A percentile compares a stretch with the other conserved stretches of the same genome.
phyloP scores from a whole-genome alignment of 2,888 invertebrate species.

The Drosophila falleni region DNA sequence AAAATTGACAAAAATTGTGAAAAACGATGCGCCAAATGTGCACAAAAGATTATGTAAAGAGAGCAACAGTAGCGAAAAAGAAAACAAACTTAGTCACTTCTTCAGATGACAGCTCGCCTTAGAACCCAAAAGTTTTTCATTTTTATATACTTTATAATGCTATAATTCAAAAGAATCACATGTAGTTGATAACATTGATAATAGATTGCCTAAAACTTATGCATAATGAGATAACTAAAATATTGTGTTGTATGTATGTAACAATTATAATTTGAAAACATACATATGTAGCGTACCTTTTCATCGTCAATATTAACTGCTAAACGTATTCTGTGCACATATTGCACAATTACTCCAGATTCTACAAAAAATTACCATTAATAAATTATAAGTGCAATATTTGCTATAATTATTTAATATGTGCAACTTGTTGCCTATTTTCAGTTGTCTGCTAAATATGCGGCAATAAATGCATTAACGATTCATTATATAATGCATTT shows the following conservation, averaged over 20 bases:
- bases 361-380: neutral
- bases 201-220: too few relatives aligned
- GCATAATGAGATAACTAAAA: too few relatives aligned
- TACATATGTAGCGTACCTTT: too few relatives aligned
- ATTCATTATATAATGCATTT: constrained; percentile 15
- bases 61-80: constrained; percentile 8
- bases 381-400: neutral
- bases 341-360: too few relatives aligned
- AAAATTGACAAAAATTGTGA: constrained; percentile 57
- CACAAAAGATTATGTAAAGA: constrained; percentile 44
- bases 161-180: too few relatives aligned
- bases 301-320: too few relatives aligned
- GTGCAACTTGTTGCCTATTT: constrained; percentile 1
- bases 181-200: too few relatives aligned
- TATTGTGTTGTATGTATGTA: too few relatives aligned
- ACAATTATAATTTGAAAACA: too few relatives aligned
- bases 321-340: too few relatives aligned
- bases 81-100: constrained; percentile 60
- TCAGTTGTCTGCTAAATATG: constrained; percentile 7
- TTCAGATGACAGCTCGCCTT: constrained; percentile 50
- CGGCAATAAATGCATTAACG: constrained; percentile 16
- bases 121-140: neutral
- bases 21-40: constrained; percentile 60
- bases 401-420: neutral
- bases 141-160: too few relatives aligned